These are phyloP conservation scores for Helicolenus hilgendorfi DNA, from an alignment of 2,797 vertebrate species.

Conservation along the genomic window DNA sequence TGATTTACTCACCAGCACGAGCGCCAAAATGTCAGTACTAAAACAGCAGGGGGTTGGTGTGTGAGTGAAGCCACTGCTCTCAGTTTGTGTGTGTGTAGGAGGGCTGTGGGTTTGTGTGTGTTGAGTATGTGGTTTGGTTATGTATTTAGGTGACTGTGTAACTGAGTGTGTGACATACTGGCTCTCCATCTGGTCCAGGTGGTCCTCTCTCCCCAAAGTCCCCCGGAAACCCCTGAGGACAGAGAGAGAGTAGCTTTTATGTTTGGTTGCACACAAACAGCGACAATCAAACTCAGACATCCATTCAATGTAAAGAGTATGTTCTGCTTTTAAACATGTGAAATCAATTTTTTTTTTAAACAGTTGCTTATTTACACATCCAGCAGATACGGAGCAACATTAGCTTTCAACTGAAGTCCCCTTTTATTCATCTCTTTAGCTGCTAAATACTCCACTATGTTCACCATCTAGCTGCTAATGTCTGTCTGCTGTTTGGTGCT, in stretches of 20 bases:
- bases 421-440: background rate
- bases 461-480: background rate
- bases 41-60: constrained; percentile 30
- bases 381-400: background rate
- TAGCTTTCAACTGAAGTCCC: background rate
- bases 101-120: background rate
- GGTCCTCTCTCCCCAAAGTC: constrained; percentile 97
- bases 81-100: constrained; percentile 4
- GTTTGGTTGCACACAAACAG: constrained; percentile 16
- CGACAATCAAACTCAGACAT: background rate
- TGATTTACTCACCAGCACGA: constrained; percentile 48
- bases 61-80: constrained; percentile 32
- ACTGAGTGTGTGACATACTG: constrained; percentile 91
- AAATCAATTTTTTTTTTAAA: background rate
- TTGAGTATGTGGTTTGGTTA: constrained; percentile 2
- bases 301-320: background rate
- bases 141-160: constrained; percentile 23
- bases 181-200: constrained; percentile 97
- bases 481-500: background rate
- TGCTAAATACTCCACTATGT: background rate
- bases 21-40: constrained; percentile 54
- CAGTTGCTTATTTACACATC: background rate
- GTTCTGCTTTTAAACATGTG: background rate
- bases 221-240: constrained; percentile 96
- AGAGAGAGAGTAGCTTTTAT: constrained; percentile 66